Evolutionary conservation across 1,140 invertebrate genomes (phyloP), one percentile per base, ranked within the genome.

Genomic region (Cydia pomonella): DNA sequence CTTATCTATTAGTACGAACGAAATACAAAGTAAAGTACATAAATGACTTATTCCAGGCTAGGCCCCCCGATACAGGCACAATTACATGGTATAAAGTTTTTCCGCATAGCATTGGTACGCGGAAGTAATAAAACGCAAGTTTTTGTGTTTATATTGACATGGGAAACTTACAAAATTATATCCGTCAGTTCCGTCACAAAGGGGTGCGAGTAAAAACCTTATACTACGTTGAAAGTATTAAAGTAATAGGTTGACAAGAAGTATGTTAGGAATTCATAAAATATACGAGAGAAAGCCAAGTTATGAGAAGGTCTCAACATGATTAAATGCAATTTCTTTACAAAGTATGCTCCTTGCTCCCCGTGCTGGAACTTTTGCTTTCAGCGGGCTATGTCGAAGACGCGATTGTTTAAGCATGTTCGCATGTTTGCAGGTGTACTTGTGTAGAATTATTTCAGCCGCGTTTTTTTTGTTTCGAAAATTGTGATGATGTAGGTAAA

Each of bases 261-360:
- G 79, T 86, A 88, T 87, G 84, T 85, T 77, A 79, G 80, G 85
- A 89, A 88, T 89, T 91, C 85, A 89, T 86, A 88, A 89, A 91
- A 87, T 89, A 84, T 83, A 88, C 82, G 82, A 77, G 78, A 85
- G 80, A 81, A 86, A 87, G 80, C 79, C 79, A 85, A 89, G 85
- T 85, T 90, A 86, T 88, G 84, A 88, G 84, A 80, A 83, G 83
- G 83, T 87, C 80, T 84, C 83, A 83, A 88, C 84, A 88, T 91
- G 87, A 89, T 88, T 89, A 86, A 91, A 91, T 89, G 89, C 87
- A 88, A 89, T 89, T 89, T 88, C 87, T 89, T 89, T 82, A 83
- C 80, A 83, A 90, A 90, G 87, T 90, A 90, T 90, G 88, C 86
- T 83, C 76, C 83, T 59, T 59, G 53, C 53, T 5, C 50, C 77